Conservation (phyloP, 2,113 vertebrate species). For the Fulmarus glacialis region DNA sequence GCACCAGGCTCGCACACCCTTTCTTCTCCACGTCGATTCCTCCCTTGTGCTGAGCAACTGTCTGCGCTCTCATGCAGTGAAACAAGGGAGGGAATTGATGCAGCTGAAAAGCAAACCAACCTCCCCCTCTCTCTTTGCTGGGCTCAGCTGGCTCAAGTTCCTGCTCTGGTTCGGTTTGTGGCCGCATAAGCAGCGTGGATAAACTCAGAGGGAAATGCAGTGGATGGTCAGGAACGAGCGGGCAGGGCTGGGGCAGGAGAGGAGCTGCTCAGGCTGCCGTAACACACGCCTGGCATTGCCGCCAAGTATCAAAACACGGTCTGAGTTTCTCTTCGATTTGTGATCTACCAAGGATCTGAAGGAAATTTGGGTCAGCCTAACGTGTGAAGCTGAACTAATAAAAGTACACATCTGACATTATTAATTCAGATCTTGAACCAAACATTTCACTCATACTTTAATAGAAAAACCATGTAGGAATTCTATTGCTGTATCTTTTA, state of each 20-base stretch:
- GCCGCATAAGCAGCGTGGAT: not conserved
- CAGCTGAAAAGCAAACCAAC: not conserved
- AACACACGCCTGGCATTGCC: not conserved
- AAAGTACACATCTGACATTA: not conserved
- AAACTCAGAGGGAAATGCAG: not conserved
- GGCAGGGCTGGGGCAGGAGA: not conserved
- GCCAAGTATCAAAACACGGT: not conserved
- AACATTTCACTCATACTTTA: not conserved
- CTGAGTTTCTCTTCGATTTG: not conserved
- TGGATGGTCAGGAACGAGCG: not conserved
- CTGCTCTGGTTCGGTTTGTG: not conserved
- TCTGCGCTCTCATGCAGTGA: no score
- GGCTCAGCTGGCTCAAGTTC: not conserved
- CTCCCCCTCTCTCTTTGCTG: not conserved
- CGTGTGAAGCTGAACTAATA: not conserved
- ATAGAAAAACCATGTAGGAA: accelerated
- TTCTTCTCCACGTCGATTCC: not conserved
- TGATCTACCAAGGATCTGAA: not conserved
- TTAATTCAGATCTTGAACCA: not conserved
- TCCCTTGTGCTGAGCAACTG: not conserved
- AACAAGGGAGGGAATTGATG: not conserved
- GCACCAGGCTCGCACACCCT: not conserved
- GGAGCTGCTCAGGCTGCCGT: not conserved
- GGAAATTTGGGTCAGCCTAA: not conserved
- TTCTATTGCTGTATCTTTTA: not conserved